These are phyloP conservation scores for Peromyscus leucopus DNA, from an alignment of 2,113 vertebrate genomes.

Conservation along the genomic window DNA sequence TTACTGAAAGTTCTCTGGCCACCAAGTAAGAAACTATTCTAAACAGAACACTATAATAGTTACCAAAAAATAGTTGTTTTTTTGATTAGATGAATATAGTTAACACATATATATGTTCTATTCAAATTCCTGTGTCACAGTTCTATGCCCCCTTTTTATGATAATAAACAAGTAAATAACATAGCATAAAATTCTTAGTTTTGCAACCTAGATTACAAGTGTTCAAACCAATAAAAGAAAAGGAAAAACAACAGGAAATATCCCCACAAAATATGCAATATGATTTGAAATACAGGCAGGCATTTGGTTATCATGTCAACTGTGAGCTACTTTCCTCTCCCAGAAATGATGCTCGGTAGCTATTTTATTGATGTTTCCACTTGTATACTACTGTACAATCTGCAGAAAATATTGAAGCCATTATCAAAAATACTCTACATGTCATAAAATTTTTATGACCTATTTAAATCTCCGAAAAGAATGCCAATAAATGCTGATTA, in stretches of 20 bases:
- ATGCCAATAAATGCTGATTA: conserved; percentile 88
- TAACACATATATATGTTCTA: background rate
- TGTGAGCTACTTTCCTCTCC: conserved; percentile 39
- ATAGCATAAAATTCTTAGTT: conserved; percentile 14
- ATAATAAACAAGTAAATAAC: background rate
- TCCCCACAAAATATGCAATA: background rate
- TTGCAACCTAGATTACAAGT: background rate
- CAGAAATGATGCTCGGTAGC: conserved; percentile 30
- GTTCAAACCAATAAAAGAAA: background rate
- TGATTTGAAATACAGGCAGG: background rate
- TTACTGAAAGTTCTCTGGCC: background rate
- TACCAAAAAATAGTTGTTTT: background rate
- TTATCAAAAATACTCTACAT: conserved; percentile 85
- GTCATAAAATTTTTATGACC: conserved; percentile 87
- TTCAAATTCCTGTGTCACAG: background rate
- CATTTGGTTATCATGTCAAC: conserved; percentile 51
- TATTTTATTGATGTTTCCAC: conserved; percentile 82
- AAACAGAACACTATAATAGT: background rate
- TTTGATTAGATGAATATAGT: background rate
- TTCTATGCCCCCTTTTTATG: background rate
- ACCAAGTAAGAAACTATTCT: background rate
- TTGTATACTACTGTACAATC: conserved; percentile 81
- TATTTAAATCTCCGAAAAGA: conserved; percentile 88
- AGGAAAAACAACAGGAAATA: background rate
- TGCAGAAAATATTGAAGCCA: conserved; percentile 86